phyloP scores from a whole-genome alignment of 2,797 vertebrate genomes.

The Coreius guichenoti region DNA sequence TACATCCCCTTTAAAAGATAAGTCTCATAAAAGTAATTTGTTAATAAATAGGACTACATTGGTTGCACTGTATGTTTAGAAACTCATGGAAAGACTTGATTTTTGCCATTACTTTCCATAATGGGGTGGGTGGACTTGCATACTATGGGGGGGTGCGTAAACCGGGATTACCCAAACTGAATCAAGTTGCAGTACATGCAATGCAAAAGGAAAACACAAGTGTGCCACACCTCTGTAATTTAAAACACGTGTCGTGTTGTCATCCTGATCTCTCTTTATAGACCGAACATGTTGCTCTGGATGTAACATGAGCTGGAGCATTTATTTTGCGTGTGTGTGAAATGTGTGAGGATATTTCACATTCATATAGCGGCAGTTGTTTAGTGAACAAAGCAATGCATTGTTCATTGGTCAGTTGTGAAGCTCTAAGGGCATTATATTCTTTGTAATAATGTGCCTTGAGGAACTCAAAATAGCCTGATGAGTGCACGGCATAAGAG shows the following conservation, averaged over 20 bases:
- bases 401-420: slow-evolving; percentile 65
- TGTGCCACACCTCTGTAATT: slow-evolving; percentile 56
- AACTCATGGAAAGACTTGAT: neutral
- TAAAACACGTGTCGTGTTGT: slow-evolving; percentile 61
- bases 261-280: slow-evolving; percentile 69
- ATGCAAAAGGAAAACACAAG: slow-evolving; percentile 58
- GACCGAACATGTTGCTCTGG: slow-evolving; percentile 55
- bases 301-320: slow-evolving; percentile 53
- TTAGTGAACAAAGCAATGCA: slow-evolving; percentile 61
- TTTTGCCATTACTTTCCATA: neutral
- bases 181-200: slow-evolving; percentile 21
- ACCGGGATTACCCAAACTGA: slow-evolving; percentile 13
- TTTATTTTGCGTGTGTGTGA: neutral
- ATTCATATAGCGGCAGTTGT: slow-evolving; percentile 45
- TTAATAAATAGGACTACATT: neutral
- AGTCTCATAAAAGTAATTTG: neutral
- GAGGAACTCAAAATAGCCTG: neutral
- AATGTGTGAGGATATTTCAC: slow-evolving; percentile 49
- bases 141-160: slow-evolving; percentile 51
- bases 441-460: slow-evolving; percentile 50
- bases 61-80: neutral
- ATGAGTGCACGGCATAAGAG: neutral
- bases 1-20: no score
- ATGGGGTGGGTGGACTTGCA: neutral
- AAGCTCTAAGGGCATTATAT: slow-evolving; percentile 46